Percentiles rank a stretch among this genome's conserved stretches.
phyloP scores from a whole-genome alignment of 2,888 invertebrate species.

The Acleris sparsana region DNA sequence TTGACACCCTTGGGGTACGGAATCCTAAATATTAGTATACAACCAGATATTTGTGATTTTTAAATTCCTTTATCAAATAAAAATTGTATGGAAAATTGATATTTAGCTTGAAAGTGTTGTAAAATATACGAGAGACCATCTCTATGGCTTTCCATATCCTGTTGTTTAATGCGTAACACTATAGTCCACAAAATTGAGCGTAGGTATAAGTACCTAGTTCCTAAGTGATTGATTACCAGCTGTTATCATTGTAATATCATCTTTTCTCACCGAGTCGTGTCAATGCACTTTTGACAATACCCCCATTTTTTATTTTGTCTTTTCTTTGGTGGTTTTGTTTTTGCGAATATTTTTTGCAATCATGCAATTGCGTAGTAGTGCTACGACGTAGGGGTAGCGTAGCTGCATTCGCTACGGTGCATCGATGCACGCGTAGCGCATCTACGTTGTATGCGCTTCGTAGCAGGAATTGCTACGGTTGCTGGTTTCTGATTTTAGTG shows the following conservation, averaged over 20 bases:
- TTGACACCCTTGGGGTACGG: no score
- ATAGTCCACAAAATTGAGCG: not conserved
- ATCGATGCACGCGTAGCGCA: slow-evolving; percentile 69
- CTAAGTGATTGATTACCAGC: slow-evolving; percentile 19
- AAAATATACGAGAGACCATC: not conserved
- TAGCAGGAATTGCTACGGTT: slow-evolving; percentile 35
- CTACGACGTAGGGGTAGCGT: slow-evolving; percentile 73
- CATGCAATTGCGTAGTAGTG: slow-evolving; percentile 73
- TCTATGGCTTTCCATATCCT: slow-evolving; percentile 4
- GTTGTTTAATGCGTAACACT: slow-evolving; percentile 9
- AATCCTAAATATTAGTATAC: no score
- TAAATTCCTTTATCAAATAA: no score
- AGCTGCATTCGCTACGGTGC: slow-evolving; percentile 78
- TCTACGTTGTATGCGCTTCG: slow-evolving; percentile 49
- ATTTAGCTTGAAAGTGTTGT: no score
- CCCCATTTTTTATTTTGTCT: not conserved
- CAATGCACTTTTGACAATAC: slow-evolving; percentile 7
- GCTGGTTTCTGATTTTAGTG: not conserved
- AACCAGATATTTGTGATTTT: no score
- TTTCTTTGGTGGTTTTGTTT: slow-evolving; percentile 17
- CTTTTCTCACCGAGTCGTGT: not conserved
- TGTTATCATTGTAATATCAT: slow-evolving; percentile 10
- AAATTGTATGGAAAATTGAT: no score
- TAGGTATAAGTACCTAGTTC: slow-evolving; percentile 6
- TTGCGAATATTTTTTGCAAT: slow-evolving; percentile 58